These are phyloP conservation scores for Gryllus bimaculatus DNA, from an alignment of 1,140 invertebrate species.

Conservation along the genomic window DNA sequence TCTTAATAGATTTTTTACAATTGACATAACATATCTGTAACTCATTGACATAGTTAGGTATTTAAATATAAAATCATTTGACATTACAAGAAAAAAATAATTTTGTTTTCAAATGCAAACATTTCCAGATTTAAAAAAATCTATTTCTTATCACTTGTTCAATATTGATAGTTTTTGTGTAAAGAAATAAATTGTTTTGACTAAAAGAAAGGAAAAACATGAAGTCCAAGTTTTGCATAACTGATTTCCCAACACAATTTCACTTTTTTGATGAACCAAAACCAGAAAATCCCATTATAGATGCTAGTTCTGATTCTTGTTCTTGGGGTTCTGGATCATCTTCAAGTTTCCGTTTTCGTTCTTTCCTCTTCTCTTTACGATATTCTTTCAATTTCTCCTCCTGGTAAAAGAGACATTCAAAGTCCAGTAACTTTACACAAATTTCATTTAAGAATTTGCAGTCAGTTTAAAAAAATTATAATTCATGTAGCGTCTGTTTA, in stretches of 20 bases:
- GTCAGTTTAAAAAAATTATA: too few relatives aligned
- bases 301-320: constrained; percentile 67
- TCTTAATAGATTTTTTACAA: too few relatives aligned
- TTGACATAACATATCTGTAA: too few relatives aligned
- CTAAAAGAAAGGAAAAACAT: neutral
- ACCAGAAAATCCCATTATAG: constrained; percentile 95
- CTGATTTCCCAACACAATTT: constrained; percentile 2
- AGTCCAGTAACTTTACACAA: too few relatives aligned
- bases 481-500: too few relatives aligned
- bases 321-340: constrained; percentile 54
- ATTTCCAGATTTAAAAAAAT: too few relatives aligned
- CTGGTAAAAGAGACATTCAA: constrained; percentile 37
- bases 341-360: constrained; percentile 78
- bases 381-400: constrained; percentile 93
- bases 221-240: neutral
- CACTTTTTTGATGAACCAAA: constrained; percentile 86
- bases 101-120: too few relatives aligned
- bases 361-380: constrained; percentile 79
- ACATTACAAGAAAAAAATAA: too few relatives aligned
- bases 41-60: too few relatives aligned
- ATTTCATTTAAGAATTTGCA: too few relatives aligned
- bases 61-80: too few relatives aligned
- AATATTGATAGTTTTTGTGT: neutral
- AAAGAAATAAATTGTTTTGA: neutral
- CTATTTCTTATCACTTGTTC: too few relatives aligned